These are phyloP conservation scores for Oxycera nigricornis DNA, from an alignment of 2,888 invertebrate genomes.

Conservation along the genomic window DNA sequence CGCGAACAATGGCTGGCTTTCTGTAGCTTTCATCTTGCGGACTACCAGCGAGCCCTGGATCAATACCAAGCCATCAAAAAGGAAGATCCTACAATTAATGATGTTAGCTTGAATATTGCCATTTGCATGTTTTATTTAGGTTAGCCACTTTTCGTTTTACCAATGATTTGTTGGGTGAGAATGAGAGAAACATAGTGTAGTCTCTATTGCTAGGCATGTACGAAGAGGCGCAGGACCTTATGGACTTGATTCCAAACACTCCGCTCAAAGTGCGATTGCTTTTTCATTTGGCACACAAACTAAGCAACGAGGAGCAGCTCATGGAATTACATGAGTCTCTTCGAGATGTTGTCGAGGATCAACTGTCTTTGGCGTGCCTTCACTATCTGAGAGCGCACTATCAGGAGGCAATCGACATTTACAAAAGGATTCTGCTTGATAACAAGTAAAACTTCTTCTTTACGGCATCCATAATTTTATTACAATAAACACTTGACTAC, in stretches of 20 bases:
- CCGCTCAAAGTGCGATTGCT: constrained; percentile 77
- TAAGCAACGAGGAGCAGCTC: constrained; percentile 84
- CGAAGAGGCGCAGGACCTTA: constrained; percentile 70
- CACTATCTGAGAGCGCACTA: constrained; percentile 96
- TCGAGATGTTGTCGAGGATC: constrained; percentile 90
- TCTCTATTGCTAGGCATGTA: constrained; percentile 65
- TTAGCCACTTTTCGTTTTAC: constrained; percentile 51
- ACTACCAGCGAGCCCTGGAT: constrained; percentile 83
- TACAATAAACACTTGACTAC: no score
- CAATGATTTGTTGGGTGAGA: constrained; percentile 3
- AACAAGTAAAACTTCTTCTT: constrained; percentile 72
- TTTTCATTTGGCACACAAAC: constrained; percentile 94
- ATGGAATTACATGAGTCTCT: constrained; percentile 85
- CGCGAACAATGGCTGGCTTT: constrained; percentile 89
- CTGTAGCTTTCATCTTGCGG: constrained; percentile 94
- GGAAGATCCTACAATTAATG: constrained; percentile 66
- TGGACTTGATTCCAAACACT: constrained; percentile 71
- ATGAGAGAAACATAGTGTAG: neutral
- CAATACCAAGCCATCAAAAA: constrained; percentile 70
- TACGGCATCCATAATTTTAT: neutral
- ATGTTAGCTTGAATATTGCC: constrained; percentile 80
- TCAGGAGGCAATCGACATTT: constrained; percentile 98
- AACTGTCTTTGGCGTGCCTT: constrained; percentile 92
- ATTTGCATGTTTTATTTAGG: constrained; percentile 96
- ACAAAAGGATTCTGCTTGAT: constrained; percentile 89